Percentiles rank a stretch among this genome's conserved stretches.
Conservation (phyloP, 2,113 vertebrate species). For the Callospermophilus lateralis region DNA sequence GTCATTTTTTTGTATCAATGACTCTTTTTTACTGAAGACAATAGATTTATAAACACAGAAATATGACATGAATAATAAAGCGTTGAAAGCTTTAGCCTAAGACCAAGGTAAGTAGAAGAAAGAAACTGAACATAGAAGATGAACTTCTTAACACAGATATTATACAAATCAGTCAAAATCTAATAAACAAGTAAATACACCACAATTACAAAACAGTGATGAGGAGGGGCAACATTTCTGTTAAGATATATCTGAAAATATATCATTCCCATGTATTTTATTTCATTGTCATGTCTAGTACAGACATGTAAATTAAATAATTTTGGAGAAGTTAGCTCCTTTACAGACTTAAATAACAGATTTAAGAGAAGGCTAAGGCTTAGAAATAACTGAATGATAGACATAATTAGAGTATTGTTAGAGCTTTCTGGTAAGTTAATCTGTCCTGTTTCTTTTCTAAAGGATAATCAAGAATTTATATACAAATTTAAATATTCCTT, state of each 20-base stretch:
- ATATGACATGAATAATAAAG: slow-evolving; percentile 80
- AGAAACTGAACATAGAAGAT: slow-evolving; percentile 15
- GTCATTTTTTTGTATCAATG: slow-evolving; percentile 85
- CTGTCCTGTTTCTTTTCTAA: slow-evolving; percentile 7
- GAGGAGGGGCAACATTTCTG: background rate
- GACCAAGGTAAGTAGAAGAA: slow-evolving; percentile 13
- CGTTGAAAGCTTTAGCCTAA: slow-evolving; percentile 67
- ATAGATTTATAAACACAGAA: slow-evolving; percentile 79
- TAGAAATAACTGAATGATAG: background rate
- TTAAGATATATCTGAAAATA: slow-evolving; percentile 15
- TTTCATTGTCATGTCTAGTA: slow-evolving; percentile 59
- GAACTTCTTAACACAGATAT: slow-evolving; percentile 53
- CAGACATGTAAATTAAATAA: slow-evolving; percentile 56
- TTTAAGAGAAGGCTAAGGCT: slow-evolving; percentile 35
- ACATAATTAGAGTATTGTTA: slow-evolving; percentile 32
- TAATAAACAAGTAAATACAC: slow-evolving; percentile 35
- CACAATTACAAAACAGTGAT: slow-evolving; percentile 39
- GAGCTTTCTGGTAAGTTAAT: background rate
- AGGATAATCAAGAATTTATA: background rate
- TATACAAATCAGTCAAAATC: slow-evolving; percentile 46
- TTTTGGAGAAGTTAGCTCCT: slow-evolving; percentile 43
- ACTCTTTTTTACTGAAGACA: slow-evolving; percentile 85
- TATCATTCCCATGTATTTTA: slow-evolving; percentile 2
- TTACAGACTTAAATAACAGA: slow-evolving; percentile 5
- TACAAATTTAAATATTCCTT: background rate